Evolutionary conservation across 2,113 vertebrate species (phyloP).

Genomic region (Cebidichthys violaceus): DNA sequence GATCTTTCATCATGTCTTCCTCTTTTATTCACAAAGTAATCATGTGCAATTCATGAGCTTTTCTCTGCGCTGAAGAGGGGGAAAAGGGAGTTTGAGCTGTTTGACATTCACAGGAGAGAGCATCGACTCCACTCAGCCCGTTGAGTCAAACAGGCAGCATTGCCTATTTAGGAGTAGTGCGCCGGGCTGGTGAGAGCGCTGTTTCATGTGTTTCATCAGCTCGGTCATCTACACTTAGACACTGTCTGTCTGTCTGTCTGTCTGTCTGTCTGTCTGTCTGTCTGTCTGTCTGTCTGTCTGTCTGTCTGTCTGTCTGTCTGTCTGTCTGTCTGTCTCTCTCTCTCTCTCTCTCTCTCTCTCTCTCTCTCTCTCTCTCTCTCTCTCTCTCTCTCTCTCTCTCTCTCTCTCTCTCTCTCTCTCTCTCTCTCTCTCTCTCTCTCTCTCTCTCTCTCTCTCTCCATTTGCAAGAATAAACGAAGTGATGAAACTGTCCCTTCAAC

Average conservation of each 20-base stretch:
- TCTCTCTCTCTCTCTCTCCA: not conserved
- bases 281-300: not conserved
- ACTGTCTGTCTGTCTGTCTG: slow-evolving; percentile 7
- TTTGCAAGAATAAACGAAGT: slow-evolving; percentile 34
- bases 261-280: not conserved
- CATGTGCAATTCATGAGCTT: not conserved
- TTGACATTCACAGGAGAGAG: slow-evolving; percentile 9
- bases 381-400: not conserved
- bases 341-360: not conserved
- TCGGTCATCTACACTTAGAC: slow-evolving; percentile 24
- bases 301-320: not conserved
- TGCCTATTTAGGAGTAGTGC: slow-evolving; percentile 71
- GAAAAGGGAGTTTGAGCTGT: not conserved
- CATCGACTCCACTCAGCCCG: slow-evolving; percentile 19
- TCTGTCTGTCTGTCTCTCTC: no score
- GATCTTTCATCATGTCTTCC: not conserved
- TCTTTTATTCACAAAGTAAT: slow-evolving; percentile 7
- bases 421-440: not conserved
- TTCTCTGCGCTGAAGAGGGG: not conserved
- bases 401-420: not conserved
- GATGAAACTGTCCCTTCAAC: slow-evolving; percentile 39
- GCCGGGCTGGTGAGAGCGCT: slow-evolving; percentile 5
- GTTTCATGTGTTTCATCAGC: slow-evolving; percentile 47
- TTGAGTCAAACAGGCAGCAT: slow-evolving; percentile 42
- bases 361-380: not conserved